Evolutionary conservation across 2,888 invertebrate genomes (phyloP).

Genomic region (Euproctis similis): DNA sequence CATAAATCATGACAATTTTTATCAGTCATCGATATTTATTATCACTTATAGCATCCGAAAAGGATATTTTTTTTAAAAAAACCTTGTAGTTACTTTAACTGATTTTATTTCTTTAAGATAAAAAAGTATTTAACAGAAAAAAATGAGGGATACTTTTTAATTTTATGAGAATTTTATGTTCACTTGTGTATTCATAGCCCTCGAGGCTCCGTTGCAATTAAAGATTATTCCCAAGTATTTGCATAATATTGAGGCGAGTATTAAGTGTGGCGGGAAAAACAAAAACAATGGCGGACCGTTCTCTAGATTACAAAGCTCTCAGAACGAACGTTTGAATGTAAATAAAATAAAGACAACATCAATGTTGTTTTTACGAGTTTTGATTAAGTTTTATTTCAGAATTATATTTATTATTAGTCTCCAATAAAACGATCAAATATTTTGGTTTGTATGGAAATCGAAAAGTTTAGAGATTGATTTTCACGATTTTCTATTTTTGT

Average conservation of each 20-base stretch:
- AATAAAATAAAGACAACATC: constrained; percentile 16
- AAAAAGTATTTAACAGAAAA: no score
- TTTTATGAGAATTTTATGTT: constrained; percentile 37
- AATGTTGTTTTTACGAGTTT: constrained; percentile 5
- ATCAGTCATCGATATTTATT: no score
- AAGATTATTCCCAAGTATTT: constrained; percentile 52
- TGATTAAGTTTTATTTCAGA: constrained; percentile 5
- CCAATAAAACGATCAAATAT: not conserved
- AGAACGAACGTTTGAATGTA: constrained; percentile 19
- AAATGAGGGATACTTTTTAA: no score
- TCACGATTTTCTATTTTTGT: no score
- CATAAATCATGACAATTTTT: no score
- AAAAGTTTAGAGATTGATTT: no score
- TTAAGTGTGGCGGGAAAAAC: constrained; percentile 34
- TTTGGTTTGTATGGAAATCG: no score
- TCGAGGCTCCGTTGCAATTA: constrained; percentile 42
- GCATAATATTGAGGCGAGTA: constrained; percentile 47
- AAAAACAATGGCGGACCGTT: constrained; percentile 28
- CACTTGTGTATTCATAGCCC: constrained; percentile 24
- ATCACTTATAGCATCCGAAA: no score
- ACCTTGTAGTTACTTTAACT: no score
- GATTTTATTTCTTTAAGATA: no score
- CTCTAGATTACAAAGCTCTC: constrained; percentile 27
- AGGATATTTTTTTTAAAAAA: no score
- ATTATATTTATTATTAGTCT: constrained; percentile 1